These are phyloP conservation scores for Chiloscyllium punctatum DNA, from an alignment of 2,797 vertebrate species.

Conservation along the genomic window DNA sequence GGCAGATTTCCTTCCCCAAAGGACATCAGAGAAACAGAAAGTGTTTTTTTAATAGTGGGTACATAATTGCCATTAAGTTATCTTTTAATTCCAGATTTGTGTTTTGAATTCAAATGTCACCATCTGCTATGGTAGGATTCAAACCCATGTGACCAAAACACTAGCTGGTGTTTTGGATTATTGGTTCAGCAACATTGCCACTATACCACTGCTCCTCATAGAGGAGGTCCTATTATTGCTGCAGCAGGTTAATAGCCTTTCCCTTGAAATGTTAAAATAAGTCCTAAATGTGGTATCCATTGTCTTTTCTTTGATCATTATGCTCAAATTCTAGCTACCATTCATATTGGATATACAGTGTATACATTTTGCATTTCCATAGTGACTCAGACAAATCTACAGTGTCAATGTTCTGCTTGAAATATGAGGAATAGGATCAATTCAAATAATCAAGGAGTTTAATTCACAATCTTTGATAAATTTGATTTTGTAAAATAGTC, in stretches of 20 bases:
- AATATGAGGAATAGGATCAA: neutral
- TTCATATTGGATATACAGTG: neutral
- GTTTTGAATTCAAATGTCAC: no score
- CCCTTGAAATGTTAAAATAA: no score
- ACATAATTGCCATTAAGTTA: no score
- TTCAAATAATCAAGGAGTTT: neutral
- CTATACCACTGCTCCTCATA: no score
- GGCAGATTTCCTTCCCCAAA: no score
- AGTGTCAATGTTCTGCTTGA: neutral
- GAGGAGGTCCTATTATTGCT: neutral
- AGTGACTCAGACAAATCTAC: neutral
- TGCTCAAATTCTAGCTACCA: neutral
- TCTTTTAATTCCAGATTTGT: no score
- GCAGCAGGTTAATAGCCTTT: neutral
- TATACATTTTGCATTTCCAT: neutral
- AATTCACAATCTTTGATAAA: neutral
- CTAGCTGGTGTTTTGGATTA: no score
- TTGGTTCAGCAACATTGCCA: no score
- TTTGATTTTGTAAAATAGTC: neutral
- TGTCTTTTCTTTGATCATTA: neutral
- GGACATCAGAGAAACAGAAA: no score
- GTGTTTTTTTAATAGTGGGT: no score
- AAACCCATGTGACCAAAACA: no score
- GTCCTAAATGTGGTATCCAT: neutral
- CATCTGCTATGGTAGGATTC: no score